Evolutionary conservation across 2,797 vertebrate genomes (phyloP).

Genomic region (Liasis olivaceus): DNA sequence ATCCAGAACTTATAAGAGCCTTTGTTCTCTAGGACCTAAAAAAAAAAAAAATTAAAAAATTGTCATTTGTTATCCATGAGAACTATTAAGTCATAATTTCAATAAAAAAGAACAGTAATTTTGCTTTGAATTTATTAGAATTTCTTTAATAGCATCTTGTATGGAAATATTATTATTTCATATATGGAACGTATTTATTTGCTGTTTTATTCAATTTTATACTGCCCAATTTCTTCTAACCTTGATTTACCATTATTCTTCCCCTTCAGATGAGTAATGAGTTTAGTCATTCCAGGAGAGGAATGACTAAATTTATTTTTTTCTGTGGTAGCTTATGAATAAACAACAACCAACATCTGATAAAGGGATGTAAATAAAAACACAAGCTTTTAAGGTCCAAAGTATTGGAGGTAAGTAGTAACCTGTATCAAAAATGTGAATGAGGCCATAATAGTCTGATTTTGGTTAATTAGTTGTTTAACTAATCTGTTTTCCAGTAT

Average conservation of each 20-base stretch:
- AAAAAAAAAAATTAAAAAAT: neutral
- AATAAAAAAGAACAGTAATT: neutral
- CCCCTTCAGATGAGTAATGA: neutral
- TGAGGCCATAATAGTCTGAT: neutral
- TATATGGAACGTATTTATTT: neutral
- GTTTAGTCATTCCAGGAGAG: neutral
- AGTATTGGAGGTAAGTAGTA: neutral
- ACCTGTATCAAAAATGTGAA: neutral
- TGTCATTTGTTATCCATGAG: neutral
- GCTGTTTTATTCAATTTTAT: neutral
- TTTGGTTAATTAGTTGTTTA: neutral
- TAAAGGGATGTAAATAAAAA: neutral
- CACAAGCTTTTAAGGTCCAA: neutral
- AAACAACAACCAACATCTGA: neutral
- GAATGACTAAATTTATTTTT: neutral
- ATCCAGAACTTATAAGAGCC: neutral
- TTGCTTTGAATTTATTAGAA: neutral
- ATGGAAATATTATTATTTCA: neutral
- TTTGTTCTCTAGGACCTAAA: neutral
- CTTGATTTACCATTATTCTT: neutral
- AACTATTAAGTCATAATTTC: neutral
- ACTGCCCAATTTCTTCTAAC: neutral
- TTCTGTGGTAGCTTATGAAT: neutral
- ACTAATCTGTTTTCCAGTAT: neutral
- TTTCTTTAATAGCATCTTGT: neutral